A percentile compares a stretch with the other conserved stretches of the same genome.
phyloP scores from a whole-genome alignment of 2,113 vertebrate genomes.

The Coreoperca whiteheadi region DNA sequence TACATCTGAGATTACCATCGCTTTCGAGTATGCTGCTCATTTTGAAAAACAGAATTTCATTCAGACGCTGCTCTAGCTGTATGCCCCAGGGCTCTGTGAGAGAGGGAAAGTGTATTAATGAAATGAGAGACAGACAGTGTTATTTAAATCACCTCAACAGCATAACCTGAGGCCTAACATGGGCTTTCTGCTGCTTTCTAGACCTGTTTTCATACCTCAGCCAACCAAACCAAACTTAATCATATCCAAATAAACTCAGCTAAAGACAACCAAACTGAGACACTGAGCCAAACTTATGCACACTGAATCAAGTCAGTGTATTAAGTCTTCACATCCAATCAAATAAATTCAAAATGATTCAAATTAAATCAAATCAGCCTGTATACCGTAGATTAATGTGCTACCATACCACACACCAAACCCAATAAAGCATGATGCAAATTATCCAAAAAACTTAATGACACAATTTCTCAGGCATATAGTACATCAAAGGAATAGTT shows the following conservation, averaged over 20 bases:
- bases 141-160: constrained; percentile 82
- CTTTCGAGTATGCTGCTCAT: constrained; percentile 76
- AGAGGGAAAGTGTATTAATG: constrained; percentile 77
- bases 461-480: not conserved
- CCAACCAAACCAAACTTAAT: constrained; percentile 55
- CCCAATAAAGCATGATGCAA: not conserved
- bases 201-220: constrained; percentile 67
- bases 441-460: not conserved
- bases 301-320: not conserved
- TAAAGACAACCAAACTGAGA: not conserved
- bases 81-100: constrained; percentile 71
- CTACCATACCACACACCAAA: not conserved
- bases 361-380: not conserved
- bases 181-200: constrained; percentile 56
- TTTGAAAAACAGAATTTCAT: constrained; percentile 80
- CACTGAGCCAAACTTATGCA: not conserved
- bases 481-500: not conserved
- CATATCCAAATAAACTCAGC: constrained; percentile 46
- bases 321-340: not conserved
- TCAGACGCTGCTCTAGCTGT: constrained; percentile 69
- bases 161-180: constrained; percentile 71
- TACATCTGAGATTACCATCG: constrained; percentile 81
- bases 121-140: constrained; percentile 80
- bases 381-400: too few species aligned
- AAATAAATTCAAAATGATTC: not conserved